Percentiles rank a stretch among this genome's conserved stretches.
Evolutionary conservation across 2,113 vertebrate genomes (phyloP).

Genomic region (Rousettus leschenaultii): DNA sequence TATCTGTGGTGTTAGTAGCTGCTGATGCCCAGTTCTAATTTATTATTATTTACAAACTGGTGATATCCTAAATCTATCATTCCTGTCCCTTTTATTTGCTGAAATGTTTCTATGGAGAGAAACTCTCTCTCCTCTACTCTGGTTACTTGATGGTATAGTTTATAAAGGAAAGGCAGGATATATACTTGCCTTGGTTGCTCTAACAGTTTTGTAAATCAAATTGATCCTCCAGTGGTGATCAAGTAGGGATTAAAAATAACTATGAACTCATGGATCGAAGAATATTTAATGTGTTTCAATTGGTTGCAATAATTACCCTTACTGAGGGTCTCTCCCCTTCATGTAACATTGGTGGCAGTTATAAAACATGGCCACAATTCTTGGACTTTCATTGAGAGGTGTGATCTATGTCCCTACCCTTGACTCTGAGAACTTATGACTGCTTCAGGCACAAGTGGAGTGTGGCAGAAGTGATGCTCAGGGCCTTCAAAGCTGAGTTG

Average conservation of each 20-base stretch:
- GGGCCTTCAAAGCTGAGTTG: no score
- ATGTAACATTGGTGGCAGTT: background rate
- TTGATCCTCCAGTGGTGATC: background rate
- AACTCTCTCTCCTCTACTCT: background rate
- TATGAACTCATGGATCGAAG: background rate
- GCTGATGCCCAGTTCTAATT: background rate
- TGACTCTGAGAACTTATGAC: background rate
- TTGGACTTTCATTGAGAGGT: background rate
- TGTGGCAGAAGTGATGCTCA: no score
- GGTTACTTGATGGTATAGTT: background rate
- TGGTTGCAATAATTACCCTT: background rate
- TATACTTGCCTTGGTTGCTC: background rate
- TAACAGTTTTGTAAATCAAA: background rate
- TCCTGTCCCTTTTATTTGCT: background rate
- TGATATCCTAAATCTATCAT: background rate
- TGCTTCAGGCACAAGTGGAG: background rate
- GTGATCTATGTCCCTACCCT: background rate
- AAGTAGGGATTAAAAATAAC: background rate
- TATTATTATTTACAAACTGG: background rate
- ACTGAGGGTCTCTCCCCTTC: background rate
- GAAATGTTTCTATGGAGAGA: background rate
- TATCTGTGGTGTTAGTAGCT: background rate
- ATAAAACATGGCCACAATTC: background rate
- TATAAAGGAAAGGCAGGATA: background rate
- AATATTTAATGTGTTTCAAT: background rate